phyloP scores from a whole-genome alignment of 2,888 invertebrate genomes.

The Drosophila neotestacea region DNA sequence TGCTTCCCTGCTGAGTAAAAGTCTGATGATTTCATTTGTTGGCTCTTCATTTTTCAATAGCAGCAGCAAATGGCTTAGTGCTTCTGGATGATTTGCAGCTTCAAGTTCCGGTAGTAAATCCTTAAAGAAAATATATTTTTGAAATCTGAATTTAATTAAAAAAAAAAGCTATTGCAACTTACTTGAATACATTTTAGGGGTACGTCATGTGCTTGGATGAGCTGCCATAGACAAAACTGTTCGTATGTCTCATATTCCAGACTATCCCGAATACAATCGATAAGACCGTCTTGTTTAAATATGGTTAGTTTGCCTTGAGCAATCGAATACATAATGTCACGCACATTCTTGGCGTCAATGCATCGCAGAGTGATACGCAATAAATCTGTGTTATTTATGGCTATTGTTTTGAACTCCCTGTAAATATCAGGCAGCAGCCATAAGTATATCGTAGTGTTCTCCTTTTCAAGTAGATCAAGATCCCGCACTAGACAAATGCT shows the following conservation, averaged over 20 bases:
- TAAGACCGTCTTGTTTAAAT: slow-evolving; percentile 91
- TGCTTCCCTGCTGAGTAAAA: slow-evolving; percentile 91
- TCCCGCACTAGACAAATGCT: slow-evolving; percentile 87
- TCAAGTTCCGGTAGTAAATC: slow-evolving; percentile 90
- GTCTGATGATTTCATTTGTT: slow-evolving; percentile 93
- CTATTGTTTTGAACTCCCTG: slow-evolving; percentile 94
- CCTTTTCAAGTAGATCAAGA: slow-evolving; percentile 94
- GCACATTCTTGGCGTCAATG: slow-evolving; percentile 95
- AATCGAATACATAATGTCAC: slow-evolving; percentile 95
- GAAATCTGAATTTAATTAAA: not conserved
- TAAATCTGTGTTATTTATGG: slow-evolving; percentile 94
- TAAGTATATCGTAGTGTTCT: slow-evolving; percentile 94
- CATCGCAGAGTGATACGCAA: slow-evolving; percentile 95
- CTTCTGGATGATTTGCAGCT: slow-evolving; percentile 95
- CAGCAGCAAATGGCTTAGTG: slow-evolving; percentile 94
- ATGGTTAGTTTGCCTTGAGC: slow-evolving; percentile 94
- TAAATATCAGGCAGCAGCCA: slow-evolving; percentile 97
- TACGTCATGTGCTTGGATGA: slow-evolving; percentile 96
- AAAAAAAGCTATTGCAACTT: not conserved
- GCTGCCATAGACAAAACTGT: slow-evolving; percentile 98
- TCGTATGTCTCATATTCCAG: slow-evolving; percentile 98
- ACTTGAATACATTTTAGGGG: slow-evolving; percentile 93
- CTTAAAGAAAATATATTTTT: slow-evolving; percentile 47
- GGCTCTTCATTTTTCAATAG: slow-evolving; percentile 97
- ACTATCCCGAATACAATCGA: slow-evolving; percentile 91